Evolutionary conservation across 2,113 vertebrate genomes (phyloP).

Genomic region (Microcebus jonahi): DNA sequence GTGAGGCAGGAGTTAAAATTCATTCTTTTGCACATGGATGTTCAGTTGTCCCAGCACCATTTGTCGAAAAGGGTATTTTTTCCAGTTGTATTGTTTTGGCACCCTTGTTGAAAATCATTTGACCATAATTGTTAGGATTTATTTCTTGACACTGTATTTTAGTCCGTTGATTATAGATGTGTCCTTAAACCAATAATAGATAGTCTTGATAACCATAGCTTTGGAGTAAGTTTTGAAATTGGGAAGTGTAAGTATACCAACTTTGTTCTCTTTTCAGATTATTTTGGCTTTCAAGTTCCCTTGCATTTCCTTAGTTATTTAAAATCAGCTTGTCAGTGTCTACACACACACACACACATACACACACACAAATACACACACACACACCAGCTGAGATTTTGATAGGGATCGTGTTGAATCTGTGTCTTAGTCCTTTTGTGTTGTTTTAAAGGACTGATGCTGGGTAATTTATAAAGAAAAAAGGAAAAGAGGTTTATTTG

Average conservation of each 20-base stretch:
- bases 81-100: not conserved
- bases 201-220: not conserved
- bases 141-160: not conserved
- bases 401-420: not conserved
- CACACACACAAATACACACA: too few species aligned
- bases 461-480: not conserved
- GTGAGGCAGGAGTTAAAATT: not conserved
- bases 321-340: not conserved
- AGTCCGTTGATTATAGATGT: not conserved
- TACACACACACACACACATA: not conserved
- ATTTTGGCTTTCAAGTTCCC: not conserved
- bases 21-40: not conserved
- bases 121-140: not conserved
- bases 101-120: conserved; percentile 4
- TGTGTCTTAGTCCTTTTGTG: not conserved
- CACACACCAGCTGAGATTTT: not conserved
- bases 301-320: conserved; percentile 35
- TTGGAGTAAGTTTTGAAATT: conserved; percentile 37
- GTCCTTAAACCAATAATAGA: not conserved
- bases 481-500: not conserved
- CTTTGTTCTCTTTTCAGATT: not conserved
- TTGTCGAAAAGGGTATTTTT: not conserved
- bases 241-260: not conserved
- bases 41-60: not conserved
- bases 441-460: not conserved